Conservation (phyloP, 2,888 invertebrate species). For the Ophonus ardosiacus region DNA sequence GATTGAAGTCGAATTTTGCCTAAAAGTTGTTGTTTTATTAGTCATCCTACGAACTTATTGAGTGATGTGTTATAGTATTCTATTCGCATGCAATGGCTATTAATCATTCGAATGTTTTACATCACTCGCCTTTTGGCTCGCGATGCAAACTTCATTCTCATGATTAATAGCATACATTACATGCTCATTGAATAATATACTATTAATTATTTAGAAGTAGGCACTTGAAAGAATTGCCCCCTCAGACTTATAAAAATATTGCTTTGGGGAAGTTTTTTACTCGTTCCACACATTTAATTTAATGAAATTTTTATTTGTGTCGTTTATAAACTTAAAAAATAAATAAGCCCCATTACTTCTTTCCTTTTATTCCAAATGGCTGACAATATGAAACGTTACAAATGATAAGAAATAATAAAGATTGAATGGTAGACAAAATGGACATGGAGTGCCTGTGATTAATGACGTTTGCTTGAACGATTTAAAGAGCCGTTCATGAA, state of each 20-base stretch:
- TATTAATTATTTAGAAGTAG: no score
- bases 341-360: neutral
- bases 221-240: neutral
- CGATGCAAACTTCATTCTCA: no score
- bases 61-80: no score
- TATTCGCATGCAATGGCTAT: no score
- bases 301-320: neutral
- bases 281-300: neutral
- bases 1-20: no score
- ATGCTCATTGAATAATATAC: no score
- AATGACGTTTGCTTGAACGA: neutral
- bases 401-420: neutral
- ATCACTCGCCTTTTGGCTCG: no score
- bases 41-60: no score
- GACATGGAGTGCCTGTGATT: neutral
- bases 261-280: neutral
- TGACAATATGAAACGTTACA: neutral
- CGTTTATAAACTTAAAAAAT: neutral
- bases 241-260: no score
- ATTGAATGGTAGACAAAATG: neutral
- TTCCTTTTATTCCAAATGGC: neutral
- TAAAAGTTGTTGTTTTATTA: no score
- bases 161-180: no score
- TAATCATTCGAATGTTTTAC: no score
- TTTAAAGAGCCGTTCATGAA: neutral